Evolutionary conservation across 2,113 vertebrate genomes (phyloP).

Genomic region (Copsychus sechellarum): DNA sequence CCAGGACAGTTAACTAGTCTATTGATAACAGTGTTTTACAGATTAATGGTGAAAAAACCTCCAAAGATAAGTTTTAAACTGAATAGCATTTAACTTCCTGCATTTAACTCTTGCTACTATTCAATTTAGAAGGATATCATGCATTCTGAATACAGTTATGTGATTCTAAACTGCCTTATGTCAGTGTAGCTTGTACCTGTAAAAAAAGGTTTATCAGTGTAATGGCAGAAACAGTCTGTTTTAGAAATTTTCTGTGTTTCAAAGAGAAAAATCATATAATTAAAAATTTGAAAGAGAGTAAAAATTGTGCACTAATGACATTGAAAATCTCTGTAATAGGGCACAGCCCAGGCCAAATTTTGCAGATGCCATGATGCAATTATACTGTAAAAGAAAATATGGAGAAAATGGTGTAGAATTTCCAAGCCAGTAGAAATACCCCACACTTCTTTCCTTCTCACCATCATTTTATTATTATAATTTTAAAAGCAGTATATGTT

Average conservation of each 20-base stretch:
- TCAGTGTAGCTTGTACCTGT: not conserved
- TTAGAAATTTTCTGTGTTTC: not conserved
- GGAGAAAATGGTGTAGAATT: not conserved
- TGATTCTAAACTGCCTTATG: not conserved
- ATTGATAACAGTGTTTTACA: not conserved
- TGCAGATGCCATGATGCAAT: not conserved
- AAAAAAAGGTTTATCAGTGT: not conserved
- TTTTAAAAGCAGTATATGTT: not conserved
- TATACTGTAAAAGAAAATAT: not conserved
- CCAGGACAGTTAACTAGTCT: not conserved
- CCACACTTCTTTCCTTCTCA: not conserved
- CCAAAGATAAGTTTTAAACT: not conserved
- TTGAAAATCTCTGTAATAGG: not conserved
- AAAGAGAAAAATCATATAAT: not conserved
- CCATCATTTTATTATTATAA: not conserved
- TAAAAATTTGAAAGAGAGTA: not conserved
- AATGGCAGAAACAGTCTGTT: not conserved
- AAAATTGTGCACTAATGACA: not conserved
- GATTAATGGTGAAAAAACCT: accelerated
- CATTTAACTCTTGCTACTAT: not conserved
- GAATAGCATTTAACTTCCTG: not conserved
- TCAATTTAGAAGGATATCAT: not conserved
- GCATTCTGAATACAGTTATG: not conserved
- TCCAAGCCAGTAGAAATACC: not conserved
- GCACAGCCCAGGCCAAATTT: not conserved